Percentiles rank a stretch among this genome's conserved stretches.
phyloP scores from a whole-genome alignment of 2,797 vertebrate genomes.

The Esox lucius region DNA sequence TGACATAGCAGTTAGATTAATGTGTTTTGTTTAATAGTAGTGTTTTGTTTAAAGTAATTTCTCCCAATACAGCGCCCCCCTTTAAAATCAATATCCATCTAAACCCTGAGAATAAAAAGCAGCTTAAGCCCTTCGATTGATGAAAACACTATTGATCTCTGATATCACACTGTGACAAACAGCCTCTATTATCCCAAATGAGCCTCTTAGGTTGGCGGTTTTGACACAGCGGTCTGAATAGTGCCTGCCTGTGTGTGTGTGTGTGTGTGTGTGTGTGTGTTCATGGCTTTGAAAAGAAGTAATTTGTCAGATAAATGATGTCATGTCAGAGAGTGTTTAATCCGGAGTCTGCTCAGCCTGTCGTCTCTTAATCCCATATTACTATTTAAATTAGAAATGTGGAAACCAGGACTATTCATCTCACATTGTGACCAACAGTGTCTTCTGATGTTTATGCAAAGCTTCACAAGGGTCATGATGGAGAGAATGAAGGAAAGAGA shows the following conservation, averaged over 20 bases:
- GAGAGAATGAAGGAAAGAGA: conserved; percentile 35
- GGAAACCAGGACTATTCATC: conserved; percentile 50
- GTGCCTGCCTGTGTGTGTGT: conserved; percentile 13
- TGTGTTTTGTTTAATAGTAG: conserved; percentile 10
- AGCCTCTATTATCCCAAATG: conserved; percentile 36
- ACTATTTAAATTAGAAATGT: conserved; percentile 59
- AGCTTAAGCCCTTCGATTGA: neutral
- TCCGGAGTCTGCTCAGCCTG: conserved; percentile 44
- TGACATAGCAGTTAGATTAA: conserved; percentile 25
- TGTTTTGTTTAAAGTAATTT: conserved; percentile 25
- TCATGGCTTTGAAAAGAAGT: conserved; percentile 44
- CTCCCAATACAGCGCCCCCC: neutral
- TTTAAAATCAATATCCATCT: conserved; percentile 19
- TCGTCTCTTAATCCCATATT: conserved; percentile 63
- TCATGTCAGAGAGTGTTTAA: conserved; percentile 57
- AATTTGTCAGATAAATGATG: conserved; percentile 61
- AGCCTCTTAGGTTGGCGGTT: conserved; percentile 22
- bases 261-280: neutral
- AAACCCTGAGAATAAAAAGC: neutral
- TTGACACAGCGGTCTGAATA: conserved; percentile 41
- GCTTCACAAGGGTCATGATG: conserved; percentile 30
- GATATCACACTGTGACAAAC: conserved; percentile 28
- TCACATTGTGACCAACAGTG: conserved; percentile 40
- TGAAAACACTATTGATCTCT: conserved; percentile 36
- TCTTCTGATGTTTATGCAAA: conserved; percentile 28